These are phyloP conservation scores for Elephantulus edwardii DNA, from an alignment of 2,113 vertebrate genomes.

Conservation along the genomic window DNA sequence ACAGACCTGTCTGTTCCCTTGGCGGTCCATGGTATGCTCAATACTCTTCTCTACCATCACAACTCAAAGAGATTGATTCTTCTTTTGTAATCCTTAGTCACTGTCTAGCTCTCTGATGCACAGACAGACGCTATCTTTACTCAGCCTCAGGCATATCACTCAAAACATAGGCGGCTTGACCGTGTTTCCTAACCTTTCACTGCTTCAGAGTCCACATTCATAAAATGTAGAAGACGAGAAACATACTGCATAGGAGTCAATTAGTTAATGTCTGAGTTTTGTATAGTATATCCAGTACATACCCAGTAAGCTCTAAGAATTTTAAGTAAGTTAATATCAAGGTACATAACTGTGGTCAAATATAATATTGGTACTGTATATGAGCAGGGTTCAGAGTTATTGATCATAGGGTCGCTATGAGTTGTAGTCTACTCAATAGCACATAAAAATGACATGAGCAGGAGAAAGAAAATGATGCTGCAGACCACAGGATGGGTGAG, in stretches of 20 bases:
- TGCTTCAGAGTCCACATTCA: not conserved
- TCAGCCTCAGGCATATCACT: not conserved
- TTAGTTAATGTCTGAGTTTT: not conserved
- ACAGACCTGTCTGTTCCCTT: too few relatives aligned
- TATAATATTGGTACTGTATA: not conserved
- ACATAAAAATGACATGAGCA: too few relatives aligned
- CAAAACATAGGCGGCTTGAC: not conserved
- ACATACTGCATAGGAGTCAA: not conserved
- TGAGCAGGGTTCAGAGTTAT: too few relatives aligned
- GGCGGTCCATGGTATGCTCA: too few relatives aligned
- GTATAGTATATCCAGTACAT: not conserved
- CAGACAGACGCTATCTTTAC: too few relatives aligned
- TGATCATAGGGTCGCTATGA: too few relatives aligned
- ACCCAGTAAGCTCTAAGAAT: not conserved
- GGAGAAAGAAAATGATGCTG: not conserved
- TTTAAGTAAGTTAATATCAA: constrained; percentile 9
- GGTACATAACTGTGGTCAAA: not conserved
- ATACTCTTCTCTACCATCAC: too few relatives aligned
- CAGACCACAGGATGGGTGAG: not conserved
- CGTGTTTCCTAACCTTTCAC: not conserved
- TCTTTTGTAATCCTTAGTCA: too few relatives aligned
- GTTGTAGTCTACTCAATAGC: too few relatives aligned
- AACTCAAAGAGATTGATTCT: too few relatives aligned
- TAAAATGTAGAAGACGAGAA: not conserved
- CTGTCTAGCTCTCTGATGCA: too few relatives aligned